Evolutionary conservation across 2,888 invertebrate species (phyloP).

Genomic region (Cheilosia vernalis): DNA sequence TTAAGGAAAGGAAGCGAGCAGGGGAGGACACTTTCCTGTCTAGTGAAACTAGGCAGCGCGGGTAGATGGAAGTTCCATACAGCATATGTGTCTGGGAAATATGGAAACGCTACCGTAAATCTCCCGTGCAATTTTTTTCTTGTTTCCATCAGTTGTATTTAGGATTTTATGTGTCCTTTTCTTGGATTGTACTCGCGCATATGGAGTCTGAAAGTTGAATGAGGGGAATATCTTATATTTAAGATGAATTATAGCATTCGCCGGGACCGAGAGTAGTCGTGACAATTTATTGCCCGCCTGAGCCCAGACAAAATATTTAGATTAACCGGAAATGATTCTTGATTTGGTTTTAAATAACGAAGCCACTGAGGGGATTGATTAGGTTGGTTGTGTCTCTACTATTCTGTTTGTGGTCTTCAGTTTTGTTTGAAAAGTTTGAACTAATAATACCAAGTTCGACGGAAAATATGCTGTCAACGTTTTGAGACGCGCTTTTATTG

Average conservation of each 20-base stretch:
- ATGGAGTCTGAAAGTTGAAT: constrained; percentile 26
- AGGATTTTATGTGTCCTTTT: background rate
- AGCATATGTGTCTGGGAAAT: background rate
- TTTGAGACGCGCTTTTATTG: too few species aligned
- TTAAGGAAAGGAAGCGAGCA: background rate
- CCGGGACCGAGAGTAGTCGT: background rate
- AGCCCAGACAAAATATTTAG: constrained; percentile 25
- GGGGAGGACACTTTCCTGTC: background rate
- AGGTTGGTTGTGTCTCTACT: too few species aligned
- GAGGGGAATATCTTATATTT: constrained; percentile 60
- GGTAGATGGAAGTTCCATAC: background rate
- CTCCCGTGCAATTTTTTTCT: constrained; percentile 1
- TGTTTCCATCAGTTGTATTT: constrained; percentile 8
- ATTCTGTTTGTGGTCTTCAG: too few species aligned
- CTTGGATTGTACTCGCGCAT: background rate
- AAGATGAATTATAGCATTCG: constrained; percentile 45
- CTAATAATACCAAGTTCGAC: too few species aligned
- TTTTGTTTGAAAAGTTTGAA: too few species aligned
- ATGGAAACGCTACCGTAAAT: constrained; percentile 4
- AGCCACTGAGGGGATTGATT: too few species aligned
- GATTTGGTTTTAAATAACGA: too few species aligned
- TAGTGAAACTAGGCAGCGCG: background rate
- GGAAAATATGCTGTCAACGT: too few species aligned
- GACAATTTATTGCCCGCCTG: constrained; percentile 47
- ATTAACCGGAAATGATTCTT: too few species aligned